phyloP scores from a whole-genome alignment of 2,888 invertebrate genomes.

The Cyclophora albipunctata region DNA sequence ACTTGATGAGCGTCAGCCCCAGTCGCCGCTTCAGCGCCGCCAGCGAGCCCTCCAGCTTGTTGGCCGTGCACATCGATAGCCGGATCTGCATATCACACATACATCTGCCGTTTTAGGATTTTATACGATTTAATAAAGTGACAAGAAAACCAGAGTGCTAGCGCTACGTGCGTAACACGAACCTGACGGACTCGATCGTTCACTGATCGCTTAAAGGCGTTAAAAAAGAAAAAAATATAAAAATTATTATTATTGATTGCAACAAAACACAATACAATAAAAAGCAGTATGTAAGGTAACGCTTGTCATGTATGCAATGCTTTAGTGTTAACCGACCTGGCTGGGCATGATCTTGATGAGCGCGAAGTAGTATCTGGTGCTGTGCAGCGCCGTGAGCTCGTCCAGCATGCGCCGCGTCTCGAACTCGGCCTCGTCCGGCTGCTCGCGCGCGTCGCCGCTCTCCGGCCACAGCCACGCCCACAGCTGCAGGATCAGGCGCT shows the following conservation, averaged over 20 bases:
- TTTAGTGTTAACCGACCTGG: conserved; percentile 65
- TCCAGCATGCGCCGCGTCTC: conserved; percentile 86
- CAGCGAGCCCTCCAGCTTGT: conserved; percentile 83
- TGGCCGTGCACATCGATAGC: conserved; percentile 91
- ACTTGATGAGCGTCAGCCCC: conserved; percentile 92
- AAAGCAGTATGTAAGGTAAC: too few relatives aligned
- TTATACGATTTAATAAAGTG: too few relatives aligned
- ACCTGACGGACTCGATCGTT: background rate
- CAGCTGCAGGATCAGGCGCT: conserved; percentile 69
- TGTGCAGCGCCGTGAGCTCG: conserved; percentile 86
- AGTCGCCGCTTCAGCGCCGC: conserved; percentile 87
- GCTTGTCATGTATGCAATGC: too few relatives aligned
- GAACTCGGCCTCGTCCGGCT: conserved; percentile 86
- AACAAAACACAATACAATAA: too few relatives aligned
- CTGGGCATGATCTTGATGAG: conserved; percentile 85
- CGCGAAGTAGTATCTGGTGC: conserved; percentile 91
- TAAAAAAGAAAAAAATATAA: too few relatives aligned
- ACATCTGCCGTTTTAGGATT: background rate
- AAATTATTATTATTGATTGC: too few relatives aligned
- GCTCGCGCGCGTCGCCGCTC: conserved; percentile 77
- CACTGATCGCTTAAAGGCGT: background rate
- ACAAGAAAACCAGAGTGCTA: too few relatives aligned
- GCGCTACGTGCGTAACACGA: too few relatives aligned
- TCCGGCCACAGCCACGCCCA: conserved; percentile 74
- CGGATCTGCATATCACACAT: conserved; percentile 76